Evolutionary conservation across 2,888 invertebrate genomes (phyloP), one percentile per base, ranked within the genome.

Genomic region (Gonocerus acuteangulatus): DNA sequence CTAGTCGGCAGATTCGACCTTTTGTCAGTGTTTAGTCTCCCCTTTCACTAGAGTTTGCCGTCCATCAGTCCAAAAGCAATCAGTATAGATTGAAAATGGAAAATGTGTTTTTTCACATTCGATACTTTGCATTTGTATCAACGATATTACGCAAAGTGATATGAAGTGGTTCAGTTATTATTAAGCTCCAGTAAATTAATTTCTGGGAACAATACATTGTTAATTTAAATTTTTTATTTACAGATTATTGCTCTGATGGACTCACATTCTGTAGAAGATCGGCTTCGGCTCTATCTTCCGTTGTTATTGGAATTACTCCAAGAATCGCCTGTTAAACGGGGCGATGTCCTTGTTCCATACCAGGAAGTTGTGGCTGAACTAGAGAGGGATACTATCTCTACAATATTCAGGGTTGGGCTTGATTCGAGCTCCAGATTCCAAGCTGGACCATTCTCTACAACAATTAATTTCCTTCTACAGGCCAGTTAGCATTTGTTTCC

Each of bases 351-450:
- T 1, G 71, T 89, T 1, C 76, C 84, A 0, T 82, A 85, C 71
- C 83, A 85, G 68, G 82, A 86, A 1, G 83, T 94, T 18, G 86
- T 93, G n/a, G 81, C 86, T 0, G 80, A 86, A 69, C 79, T 90
- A 27, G 87, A 89, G 70, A 80, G 82, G 57, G 86, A 91, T 67
- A 87, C 89, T 0, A 80, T 89, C 19, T 75, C 78, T 23, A 80
- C 81, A 65, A 73, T 72, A n/a, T 77, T 81, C 13, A 74, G 79
- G 39, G 74, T 90, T 11, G 91, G 90, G 0, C 75, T 86, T 22
- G 80, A 80, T n/a, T 73, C 75, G 2, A 67, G 69, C 1, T 69
- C 73, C 1, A 73, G 82, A 66, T 91, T 90, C 74, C 77, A 80
- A 19, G 85, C 87, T 67, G 89, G 89, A 13, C 75, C 78, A n/a